These are phyloP conservation scores for Pseudomyrmex gracilis DNA, from an alignment of 1,140 invertebrate species.

Conservation along the genomic window DNA sequence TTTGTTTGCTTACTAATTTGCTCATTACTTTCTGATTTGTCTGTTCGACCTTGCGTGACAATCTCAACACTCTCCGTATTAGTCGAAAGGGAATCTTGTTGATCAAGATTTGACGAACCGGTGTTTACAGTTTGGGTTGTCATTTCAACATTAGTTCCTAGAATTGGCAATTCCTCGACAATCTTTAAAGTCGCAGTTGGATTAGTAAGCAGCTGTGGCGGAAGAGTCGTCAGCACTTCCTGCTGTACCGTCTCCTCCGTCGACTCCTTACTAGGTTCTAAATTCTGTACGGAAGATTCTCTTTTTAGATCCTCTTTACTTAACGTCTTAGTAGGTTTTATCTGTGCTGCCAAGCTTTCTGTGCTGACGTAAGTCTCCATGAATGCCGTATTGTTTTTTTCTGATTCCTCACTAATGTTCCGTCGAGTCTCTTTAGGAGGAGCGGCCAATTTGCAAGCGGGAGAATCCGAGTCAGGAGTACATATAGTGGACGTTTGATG, in stretches of 20 bases:
- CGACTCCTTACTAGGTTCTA: slow-evolving; percentile 75
- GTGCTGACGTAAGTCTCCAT: slow-evolving; percentile 47
- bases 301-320: slow-evolving; percentile 74
- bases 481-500: slow-evolving; percentile 25
- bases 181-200: slow-evolving; percentile 58
- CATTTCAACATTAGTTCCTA: slow-evolving; percentile 58
- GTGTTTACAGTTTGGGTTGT: slow-evolving; percentile 37
- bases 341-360: slow-evolving; percentile 75
- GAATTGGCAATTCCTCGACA: slow-evolving; percentile 64
- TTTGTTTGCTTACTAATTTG: slow-evolving; percentile 49
- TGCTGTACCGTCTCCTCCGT: slow-evolving; percentile 81
- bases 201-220: slow-evolving; percentile 51
- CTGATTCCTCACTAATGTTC: slow-evolving; percentile 36
- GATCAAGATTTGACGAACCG: slow-evolving; percentile 34
- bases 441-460: slow-evolving; percentile 6
- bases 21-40: slow-evolving; percentile 58
- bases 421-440: slow-evolving; percentile 31
- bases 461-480: slow-evolving; percentile 14
- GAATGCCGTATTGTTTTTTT: not conserved
- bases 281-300: slow-evolving; percentile 65
- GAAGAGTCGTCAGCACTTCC: slow-evolving; percentile 81
- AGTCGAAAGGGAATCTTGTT: slow-evolving; percentile 2
- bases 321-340: slow-evolving; percentile 81
- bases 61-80: slow-evolving; percentile 41
- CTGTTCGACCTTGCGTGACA: slow-evolving; percentile 27